Base-by-base conservation (phyloP, 2,888 invertebrate species). In the Caradrina kadenii region DNA sequence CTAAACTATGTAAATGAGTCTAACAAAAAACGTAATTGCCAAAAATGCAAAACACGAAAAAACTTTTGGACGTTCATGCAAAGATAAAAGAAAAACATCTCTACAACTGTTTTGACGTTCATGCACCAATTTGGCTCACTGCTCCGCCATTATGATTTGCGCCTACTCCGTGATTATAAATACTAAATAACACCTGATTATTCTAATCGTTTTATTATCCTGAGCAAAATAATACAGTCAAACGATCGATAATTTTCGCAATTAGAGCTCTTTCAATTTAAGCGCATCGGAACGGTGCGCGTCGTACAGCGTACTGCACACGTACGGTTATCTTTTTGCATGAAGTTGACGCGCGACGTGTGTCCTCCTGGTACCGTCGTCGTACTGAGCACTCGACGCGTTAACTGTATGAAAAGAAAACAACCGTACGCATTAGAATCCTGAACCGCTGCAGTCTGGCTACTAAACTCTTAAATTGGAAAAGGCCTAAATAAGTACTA, bases 121-220 rank as follows among this genome's bases (percentile, higher is more conserved):
- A n/a, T 22, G 13, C 50, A 58, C 13, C 49, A 56, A 63, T 80
- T 67, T 39, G 26, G 11, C 21, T 35, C 39, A 53, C 49, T 39
- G 39, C 45, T 48, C 21, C 39, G 19, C 60, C 45, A 81, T 73
- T 76, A 76, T 21, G 60, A 70, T 58, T 67, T 48, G 53, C 35
- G 48, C 5, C 45, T 17, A 45, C 45, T 45, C 45, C 45, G 45
- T 45, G 1, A 45, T 45, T 45, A 45, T 10, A 17, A 45, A 17
- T 31, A 52, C 52, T 22, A 64, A 75, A 79, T 69, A 65, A 72
- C 61, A 66, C 31, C 35, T 64, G 68, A 78, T 79, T 76, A 81
- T 59, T 63, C 10, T 8, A 45, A 67, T 64, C 48, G 31, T 17
- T 22, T 62, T 58, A 66, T 66, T 68, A 63, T 65, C 31, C 63